Evolutionary conservation across 2,797 vertebrate species (phyloP), one percentile per base, ranked within the genome.

Genomic region (Clarias platycephalus): DNA sequence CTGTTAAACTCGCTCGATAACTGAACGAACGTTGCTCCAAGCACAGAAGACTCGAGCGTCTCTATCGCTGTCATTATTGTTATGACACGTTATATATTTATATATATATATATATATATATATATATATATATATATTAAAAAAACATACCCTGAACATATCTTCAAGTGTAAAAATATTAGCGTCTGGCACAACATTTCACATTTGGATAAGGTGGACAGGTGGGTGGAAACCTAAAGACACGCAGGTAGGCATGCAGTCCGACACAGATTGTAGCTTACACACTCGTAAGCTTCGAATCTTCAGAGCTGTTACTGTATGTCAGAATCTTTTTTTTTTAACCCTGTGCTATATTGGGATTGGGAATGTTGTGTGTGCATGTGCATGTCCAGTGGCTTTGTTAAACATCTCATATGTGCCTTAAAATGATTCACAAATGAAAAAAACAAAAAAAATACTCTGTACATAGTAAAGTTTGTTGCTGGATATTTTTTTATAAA

Each of bases 361-460:
- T 16, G 87, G 83, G 62, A 28, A 60, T 84, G 87, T 89, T 88
- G 28, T 87, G 24, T 82, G 58, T 79, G 20, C 88, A 84, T 86
- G 72, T 81, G 66, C 87, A 37, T 37, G 84, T 77, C 9, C 55
- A 82, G 80, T 87, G 86, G 87, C 82, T 66, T 55, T 89, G 76
- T 92, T 91, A 89, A 90, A 92, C 92, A 91, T 88, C 91, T 22
- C 20, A 77, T 34, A 0, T 90, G 93, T 95, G 94, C 94, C 93
- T 94, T 84, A 86, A 86, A 66, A 71, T 67, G 60, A 31, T 31
- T 31, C 31, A 31, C 31, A 31, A 31, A 31, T 31, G 31, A 31
- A 31, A 31, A 3, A 76, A n/a, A 81, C 24, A 10, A 7, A 62
- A 9, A 80, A 55, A 78, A 1, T 37, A 74, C 24, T 71, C 70